Evolutionary conservation across 2,888 invertebrate species (phyloP).

Genomic region (Drosophila kokeensis): DNA sequence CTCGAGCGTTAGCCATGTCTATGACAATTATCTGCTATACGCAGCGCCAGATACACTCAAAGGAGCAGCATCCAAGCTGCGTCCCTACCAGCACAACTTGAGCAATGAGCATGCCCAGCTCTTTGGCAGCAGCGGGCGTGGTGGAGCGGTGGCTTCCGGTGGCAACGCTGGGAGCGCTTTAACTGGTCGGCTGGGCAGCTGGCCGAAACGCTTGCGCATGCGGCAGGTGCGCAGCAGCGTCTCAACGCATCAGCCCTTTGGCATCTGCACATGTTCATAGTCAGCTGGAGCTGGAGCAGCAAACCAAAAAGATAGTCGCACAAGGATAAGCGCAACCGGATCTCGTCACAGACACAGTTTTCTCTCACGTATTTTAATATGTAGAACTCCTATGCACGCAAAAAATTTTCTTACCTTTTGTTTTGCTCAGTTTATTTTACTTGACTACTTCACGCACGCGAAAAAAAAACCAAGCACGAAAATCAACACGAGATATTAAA

Average conservation of each 20-base stretch:
- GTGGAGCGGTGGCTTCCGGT: slow-evolving; percentile 9
- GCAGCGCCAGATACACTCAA: slow-evolving; percentile 67
- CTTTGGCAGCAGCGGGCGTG: slow-evolving; percentile 60
- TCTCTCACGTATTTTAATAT: slow-evolving; percentile 26
- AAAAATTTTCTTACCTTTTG: slow-evolving; percentile 28
- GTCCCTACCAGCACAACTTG: slow-evolving; percentile 78
- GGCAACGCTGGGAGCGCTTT: slow-evolving; percentile 20
- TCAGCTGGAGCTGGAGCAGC: slow-evolving; percentile 67
- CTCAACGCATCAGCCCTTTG: slow-evolving; percentile 83
- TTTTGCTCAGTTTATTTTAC: slow-evolving; percentile 15
- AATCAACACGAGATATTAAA: slow-evolving; percentile 45
- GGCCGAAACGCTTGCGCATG: slow-evolving; percentile 66
- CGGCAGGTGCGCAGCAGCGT: slow-evolving; percentile 80
- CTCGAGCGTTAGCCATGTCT: slow-evolving; percentile 83
- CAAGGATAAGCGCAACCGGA: slow-evolving; percentile 61
- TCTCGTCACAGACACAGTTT: slow-evolving; percentile 59
- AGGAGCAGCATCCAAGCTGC: slow-evolving; percentile 47
- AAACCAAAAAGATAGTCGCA: slow-evolving; percentile 46
- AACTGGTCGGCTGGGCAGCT: slow-evolving; percentile 52
- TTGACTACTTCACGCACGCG: slow-evolving; percentile 64
- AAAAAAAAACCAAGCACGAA: slow-evolving; percentile 42
- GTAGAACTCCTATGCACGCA: slow-evolving; percentile 43
- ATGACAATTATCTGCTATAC: slow-evolving; percentile 83
- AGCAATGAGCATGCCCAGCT: slow-evolving; percentile 79
- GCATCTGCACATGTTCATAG: slow-evolving; percentile 85